Evolutionary conservation across 1,140 invertebrate species (phyloP), one percentile per base, ranked within the genome.

Genomic region (Arctopsyche grandis): DNA sequence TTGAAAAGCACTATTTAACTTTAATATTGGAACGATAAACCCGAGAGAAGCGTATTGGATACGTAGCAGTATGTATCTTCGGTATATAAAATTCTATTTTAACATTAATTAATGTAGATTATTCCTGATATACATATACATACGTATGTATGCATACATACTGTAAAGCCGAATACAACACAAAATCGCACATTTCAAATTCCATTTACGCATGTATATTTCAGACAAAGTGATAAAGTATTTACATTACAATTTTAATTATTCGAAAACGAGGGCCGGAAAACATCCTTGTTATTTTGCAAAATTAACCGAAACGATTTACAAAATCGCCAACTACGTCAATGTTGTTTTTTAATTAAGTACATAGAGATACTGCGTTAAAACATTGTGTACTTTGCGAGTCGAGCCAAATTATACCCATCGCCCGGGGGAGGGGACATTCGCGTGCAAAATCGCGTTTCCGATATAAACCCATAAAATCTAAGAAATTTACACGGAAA

Each of bases 301-400:
- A 52, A 52, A 52, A 52, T 52, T 52, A 52, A 52, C 3, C 12
- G 16, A 52, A 38, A 38, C 29, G 29, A 38, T 38, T 38, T 38
- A 38, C 3, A 38, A 38, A 38, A 38, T 38, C 29, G 29, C 29
- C 29, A 38, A 52, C 48, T 52, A 52, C 48, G 48, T 52, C 48
- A 52, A 52, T 52, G 48, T 52, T 52, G 16, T 52, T 16, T 52
- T 52, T 52, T 52, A 52, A 52, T 52, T 52, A 16, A 52, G 48
- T 14, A 52, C 10, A 12, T 52, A 14, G 48, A 14, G 12, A 7
- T 7, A 46, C 48, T 52, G 10, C 12, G 48, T 14, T 16, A 52
- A 52, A 16, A 52, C 16, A 38, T 7, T 38, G 29, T 38, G 29
- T 38, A 38, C 48, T 52, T 12, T 16, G 48, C 12, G 48, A 16